phyloP scores from a whole-genome alignment of 2,888 invertebrate species.

The Sinopyrophorus schimmeli region DNA sequence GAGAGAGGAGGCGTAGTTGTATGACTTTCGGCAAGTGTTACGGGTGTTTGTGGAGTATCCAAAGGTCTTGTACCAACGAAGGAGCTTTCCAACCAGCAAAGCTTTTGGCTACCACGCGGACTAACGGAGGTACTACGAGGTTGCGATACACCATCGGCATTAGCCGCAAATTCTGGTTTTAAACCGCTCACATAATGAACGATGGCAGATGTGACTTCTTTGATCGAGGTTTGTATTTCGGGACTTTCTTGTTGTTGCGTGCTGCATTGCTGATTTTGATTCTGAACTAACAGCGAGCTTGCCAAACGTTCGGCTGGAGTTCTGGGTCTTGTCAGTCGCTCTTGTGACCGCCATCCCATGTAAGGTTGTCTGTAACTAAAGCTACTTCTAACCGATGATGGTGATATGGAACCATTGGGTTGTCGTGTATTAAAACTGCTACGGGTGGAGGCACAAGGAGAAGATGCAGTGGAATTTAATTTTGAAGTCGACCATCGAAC shows the following conservation, averaged over 20 bases:
- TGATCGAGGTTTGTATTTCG: slow-evolving; percentile 83
- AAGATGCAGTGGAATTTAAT: slow-evolving; percentile 73
- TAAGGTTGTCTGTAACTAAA: slow-evolving; percentile 87
- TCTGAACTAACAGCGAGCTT: slow-evolving; percentile 63
- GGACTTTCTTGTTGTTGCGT: slow-evolving; percentile 52
- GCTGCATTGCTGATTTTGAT: slow-evolving; percentile 23
- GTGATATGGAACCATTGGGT: slow-evolving; percentile 64
- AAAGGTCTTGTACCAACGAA: slow-evolving; percentile 85
- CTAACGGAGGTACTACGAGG: slow-evolving; percentile 41
- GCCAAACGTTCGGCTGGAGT: slow-evolving; percentile 84
- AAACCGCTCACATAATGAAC: slow-evolving; percentile 84
- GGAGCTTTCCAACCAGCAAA: slow-evolving; percentile 92
- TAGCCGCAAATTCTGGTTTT: slow-evolving; percentile 58
- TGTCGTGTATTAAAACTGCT: slow-evolving; percentile 69
- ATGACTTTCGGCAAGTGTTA: slow-evolving; percentile 50
- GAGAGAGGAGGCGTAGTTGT: slow-evolving; percentile 46
- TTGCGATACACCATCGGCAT: slow-evolving; percentile 12
- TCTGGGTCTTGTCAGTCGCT: slow-evolving; percentile 76
- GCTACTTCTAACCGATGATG: slow-evolving; percentile 71
- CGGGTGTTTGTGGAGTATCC: slow-evolving; percentile 83
- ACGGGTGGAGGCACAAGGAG: slow-evolving; percentile 73
- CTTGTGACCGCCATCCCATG: slow-evolving; percentile 86
- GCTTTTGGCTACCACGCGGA: slow-evolving; percentile 67
- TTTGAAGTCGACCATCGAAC: slow-evolving; percentile 76
- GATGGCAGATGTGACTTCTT: slow-evolving; percentile 90